Base-by-base conservation (phyloP, 92 coral and sea anemone species). In the Umimayanthus chanpuru region DNA sequence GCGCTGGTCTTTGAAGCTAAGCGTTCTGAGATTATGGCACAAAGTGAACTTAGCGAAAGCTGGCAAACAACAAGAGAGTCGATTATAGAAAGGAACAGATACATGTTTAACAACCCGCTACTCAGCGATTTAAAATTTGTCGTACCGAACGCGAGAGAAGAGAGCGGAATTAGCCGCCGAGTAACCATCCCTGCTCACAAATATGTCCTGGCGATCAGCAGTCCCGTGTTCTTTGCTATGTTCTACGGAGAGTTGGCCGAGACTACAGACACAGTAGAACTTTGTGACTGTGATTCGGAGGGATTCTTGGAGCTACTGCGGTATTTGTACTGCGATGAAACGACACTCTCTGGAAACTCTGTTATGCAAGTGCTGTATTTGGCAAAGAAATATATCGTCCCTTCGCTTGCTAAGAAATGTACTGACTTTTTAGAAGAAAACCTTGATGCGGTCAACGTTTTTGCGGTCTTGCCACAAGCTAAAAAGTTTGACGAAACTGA, bases 201-300 rank as follows among this genome's bases (percentile, higher is more conserved):
- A 76, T 90, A 90, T 61, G 93, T 90, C 3, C 70, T 90, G 38
- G 93, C 93, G 12, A 90, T 89, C 43, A 76, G 90, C 55, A 90
- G 93, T 36, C 93, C 93, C 40, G 93, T 90, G 14, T 90, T 90
- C 70, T 90, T 87, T 26, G 93, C 93, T 6, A 90, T 90, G 93
- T 90, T 90, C 65, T 87, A 90, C 73, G 93, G 93, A 32, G 80
- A 87, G 18, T 72, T 90, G 66, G 93, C 93, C 38, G 93, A 90
- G 80, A 87, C 72, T 73, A 53, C 85, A 47, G 40, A 85, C 67
- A 79, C 38, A 23, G 76, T 90, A 77, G 88, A 87, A 39, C 88
- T 90, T 40, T 86, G 88, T 21, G 93, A 90, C 77, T 85, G 90
- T 14, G 93, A 90, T 68, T 87, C 93, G 55, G 86, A 81, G 40